Evolutionary conservation across 2,888 invertebrate genomes (phyloP).

Genomic region (Toxonevra muliebris): DNA sequence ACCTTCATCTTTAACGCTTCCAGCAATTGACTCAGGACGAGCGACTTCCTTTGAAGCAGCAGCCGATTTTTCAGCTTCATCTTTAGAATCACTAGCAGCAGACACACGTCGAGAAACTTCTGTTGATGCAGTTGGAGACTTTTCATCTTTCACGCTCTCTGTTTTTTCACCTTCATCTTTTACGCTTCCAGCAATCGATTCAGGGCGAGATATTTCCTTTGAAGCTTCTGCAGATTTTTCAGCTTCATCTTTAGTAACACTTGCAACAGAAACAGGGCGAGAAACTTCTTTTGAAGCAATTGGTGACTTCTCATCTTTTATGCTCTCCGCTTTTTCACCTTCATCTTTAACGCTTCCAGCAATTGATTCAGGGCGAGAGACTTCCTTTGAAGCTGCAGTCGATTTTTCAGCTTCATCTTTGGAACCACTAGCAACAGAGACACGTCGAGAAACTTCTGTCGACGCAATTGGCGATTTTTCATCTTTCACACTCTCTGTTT

Average conservation of each 20-base stretch:
- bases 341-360: slow-evolving; percentile 26
- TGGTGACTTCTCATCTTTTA: slow-evolving; percentile 21
- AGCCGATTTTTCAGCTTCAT: slow-evolving; percentile 29
- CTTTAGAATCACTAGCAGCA: slow-evolving; percentile 28
- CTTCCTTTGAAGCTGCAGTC: background rate
- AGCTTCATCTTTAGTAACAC: slow-evolving; percentile 17
- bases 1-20: slow-evolving; percentile 40
- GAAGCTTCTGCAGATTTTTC: background rate
- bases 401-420: slow-evolving; percentile 37
- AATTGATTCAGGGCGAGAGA: slow-evolving; percentile 55
- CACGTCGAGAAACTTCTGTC: slow-evolving; percentile 14
- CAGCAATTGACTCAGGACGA: slow-evolving; percentile 5
- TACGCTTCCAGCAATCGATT: slow-evolving; percentile 29
- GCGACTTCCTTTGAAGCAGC: slow-evolving; percentile 28
- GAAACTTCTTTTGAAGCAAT: slow-evolving; percentile 36
- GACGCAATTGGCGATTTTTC: slow-evolving; percentile 30
- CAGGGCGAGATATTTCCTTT: slow-evolving; percentile 47
- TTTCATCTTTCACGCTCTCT: slow-evolving; percentile 32
- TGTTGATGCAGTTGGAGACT: slow-evolving; percentile 28
- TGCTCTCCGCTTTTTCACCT: slow-evolving; percentile 27
- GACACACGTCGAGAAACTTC: slow-evolving; percentile 25
- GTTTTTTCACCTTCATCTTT: slow-evolving; percentile 22
- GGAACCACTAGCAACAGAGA: slow-evolving; percentile 22
- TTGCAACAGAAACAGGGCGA: slow-evolving; percentile 30
- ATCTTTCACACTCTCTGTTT: slow-evolving; percentile 17